A percentile compares a stretch with the other conserved stretches of the same genome.
Conservation (phyloP, 1,140 invertebrate genomes). For the Aphidius gifuensis region DNA sequence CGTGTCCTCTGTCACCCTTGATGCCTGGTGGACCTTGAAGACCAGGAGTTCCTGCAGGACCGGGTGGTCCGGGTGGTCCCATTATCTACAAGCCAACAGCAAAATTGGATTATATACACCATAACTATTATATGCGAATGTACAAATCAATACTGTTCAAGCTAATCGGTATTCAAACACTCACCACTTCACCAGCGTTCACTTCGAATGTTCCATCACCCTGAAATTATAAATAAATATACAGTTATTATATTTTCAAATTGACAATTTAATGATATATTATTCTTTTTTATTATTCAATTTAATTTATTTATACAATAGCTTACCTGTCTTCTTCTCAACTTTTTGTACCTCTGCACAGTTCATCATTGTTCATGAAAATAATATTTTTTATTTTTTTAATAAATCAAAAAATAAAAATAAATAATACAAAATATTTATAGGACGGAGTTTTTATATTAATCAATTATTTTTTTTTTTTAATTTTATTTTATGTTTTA, state of each 20-base stretch:
- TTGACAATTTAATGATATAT: constrained; percentile 26
- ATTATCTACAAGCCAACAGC: constrained; percentile 54
- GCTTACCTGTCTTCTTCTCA: constrained; percentile 81
- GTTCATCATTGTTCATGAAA: constrained; percentile 41
- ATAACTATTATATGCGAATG: neutral
- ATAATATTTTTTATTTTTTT: neutral
- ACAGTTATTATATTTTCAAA: constrained; percentile 34
- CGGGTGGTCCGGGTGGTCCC: constrained; percentile 82
- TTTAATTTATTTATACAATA: constrained; percentile 16
- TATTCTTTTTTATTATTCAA: constrained; percentile 20
- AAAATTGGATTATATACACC: constrained; percentile 19
- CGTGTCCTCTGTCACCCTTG: constrained; percentile 81
- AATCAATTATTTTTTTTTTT: neutral
- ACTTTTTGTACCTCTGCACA: constrained; percentile 85
- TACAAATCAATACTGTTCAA: neutral
- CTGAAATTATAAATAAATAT: constrained; percentile 57
- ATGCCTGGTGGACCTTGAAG: constrained; percentile 81
- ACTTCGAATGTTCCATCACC: constrained; percentile 74
- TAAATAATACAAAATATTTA: neutral
- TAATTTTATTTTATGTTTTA: neutral
- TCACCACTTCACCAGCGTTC: constrained; percentile 69
- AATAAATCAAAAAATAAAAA: neutral
- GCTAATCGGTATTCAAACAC: constrained; percentile 30
- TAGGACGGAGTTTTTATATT: neutral
- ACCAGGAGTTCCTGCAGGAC: constrained; percentile 69